Evolutionary conservation across 1,140 invertebrate species (phyloP), one percentile per base, ranked within the genome.

Genomic region (Lepidurus packardi): DNA sequence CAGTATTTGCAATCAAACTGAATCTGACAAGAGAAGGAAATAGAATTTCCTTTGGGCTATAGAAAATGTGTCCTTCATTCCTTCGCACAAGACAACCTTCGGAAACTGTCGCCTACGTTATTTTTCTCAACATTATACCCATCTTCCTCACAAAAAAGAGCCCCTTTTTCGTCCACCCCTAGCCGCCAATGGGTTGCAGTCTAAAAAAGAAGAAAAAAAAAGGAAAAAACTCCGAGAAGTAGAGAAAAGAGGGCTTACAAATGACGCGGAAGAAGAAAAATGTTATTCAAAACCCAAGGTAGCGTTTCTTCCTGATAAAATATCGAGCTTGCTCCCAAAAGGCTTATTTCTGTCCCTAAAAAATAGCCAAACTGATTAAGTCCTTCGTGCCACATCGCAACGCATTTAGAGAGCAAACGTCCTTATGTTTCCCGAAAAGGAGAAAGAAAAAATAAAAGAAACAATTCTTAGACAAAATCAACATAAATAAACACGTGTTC

Each of bases 181-280:
- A 65, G 21, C 53, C 53, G 10, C 53, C 13, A 16, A 65, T 65
- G 53, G 10, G 53, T 65, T n/a, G n/a, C 53, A 9, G 21, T n/a
- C 53, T 65, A 21, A 65, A 21, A 65, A n/a, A 7, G 13, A 65
- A 65, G 21, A 21, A 10, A 13, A 13, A 6, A n/a, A 65, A n/a
- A 65, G 9, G 53, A 9, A 21, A 16, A 21, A 16, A n/a, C n/a
- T n/a, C n/a, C n/a, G 1, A n/a, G n/a, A 65, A 65, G 0, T 65
- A 65, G 53, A 65, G 53, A 65, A 65, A 65, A 16, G 34, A 34
- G 53, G 13, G 13, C 53, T 65, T 16, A 65, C 53, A 65, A 65
- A 65, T 65, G 53, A 65, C 53, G 53, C 53, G 53, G 53, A 65
- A 65, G 53, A 16, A 65, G 53, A 65, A 65, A 65, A 65, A 65